Evolutionary conservation across 1,140 invertebrate genomes (phyloP), one percentile per base, ranked within the genome.

Genomic region (Anagrus nilaparvatae): DNA sequence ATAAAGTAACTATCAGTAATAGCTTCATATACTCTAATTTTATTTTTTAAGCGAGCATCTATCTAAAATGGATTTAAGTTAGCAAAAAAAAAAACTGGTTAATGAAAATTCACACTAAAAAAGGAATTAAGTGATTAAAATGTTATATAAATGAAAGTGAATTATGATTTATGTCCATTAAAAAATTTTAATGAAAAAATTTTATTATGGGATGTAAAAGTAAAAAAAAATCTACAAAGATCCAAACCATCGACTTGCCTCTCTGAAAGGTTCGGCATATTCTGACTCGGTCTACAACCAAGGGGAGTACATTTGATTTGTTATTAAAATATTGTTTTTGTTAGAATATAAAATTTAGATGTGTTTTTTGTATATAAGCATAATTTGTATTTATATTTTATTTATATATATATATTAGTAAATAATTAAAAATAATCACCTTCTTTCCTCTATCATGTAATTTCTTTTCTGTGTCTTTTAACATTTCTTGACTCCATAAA

Each of bases 401-500:
- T 55, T 65, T 58, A 48, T n/a, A n/a, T n/a, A n/a, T n/a, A 42
- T 34, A 21, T 1, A 24, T 16, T 18, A 20, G 12, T 30, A 10
- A 8, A 30, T 21, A 37, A 27, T 43, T 17, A 6, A 40, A 13
- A 12, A 36, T 36, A 13, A 43, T 56, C 64, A 85, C 82, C 75
- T 88, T 87, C 66, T 86, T 87, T 55, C 84, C 82, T 59, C 81
- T 72, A 61, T 89, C 85, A 49, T 86, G 82, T 64, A 87, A 77
- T 47, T 89, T 84, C 52, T 86, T 78, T 67, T 95, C 89, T 0
- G 92, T 95, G 57, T 97, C 92, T 61, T 96, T 94, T 24, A 97
- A 70, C 87, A 98, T 97, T 67, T 97, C 92, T 58, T 93, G 82
- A 52, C 87, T 78, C 95, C 96, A 98, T 10, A 99, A 69, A 57